Evolutionary conservation across 2,888 invertebrate species (phyloP).

Genomic region (Polylopha cassiicola): DNA sequence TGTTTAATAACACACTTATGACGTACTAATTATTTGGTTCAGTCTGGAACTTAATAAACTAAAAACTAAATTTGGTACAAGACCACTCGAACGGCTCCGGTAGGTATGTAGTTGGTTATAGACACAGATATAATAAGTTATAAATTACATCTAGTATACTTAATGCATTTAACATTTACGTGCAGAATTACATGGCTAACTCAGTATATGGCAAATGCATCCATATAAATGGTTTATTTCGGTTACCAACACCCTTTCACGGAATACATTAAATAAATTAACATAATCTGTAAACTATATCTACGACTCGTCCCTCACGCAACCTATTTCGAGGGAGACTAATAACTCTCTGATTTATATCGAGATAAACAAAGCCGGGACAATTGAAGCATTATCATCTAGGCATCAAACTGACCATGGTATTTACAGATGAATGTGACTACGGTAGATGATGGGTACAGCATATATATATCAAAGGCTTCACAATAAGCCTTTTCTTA

Average conservation of each 20-base stretch:
- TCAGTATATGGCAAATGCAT: constrained; percentile 56
- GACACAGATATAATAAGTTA: constrained; percentile 31
- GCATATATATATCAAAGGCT: no score
- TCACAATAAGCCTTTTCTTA: no score
- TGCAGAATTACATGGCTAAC: constrained; percentile 48
- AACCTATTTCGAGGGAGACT: no score
- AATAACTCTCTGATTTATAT: no score
- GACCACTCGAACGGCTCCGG: constrained; percentile 48
- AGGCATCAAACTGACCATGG: no score
- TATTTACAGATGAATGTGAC: no score
- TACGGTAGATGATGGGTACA: no score
- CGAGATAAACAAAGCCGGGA: no score
- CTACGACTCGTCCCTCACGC: no score
- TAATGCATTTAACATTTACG: constrained; percentile 18
- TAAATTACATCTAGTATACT: constrained; percentile 14
- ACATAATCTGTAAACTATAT: no score
- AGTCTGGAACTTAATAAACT: constrained; percentile 76
- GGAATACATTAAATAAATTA: no score
- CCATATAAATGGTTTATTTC: constrained; percentile 39
- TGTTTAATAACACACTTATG: constrained; percentile 68
- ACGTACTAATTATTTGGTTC: constrained; percentile 74
- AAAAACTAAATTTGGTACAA: constrained; percentile 70
- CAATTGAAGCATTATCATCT: no score
- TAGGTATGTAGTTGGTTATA: constrained; percentile 38
- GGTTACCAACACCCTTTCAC: constrained; percentile 12